Percentiles rank a stretch among this genome's conserved stretches.
Conservation (phyloP, 2,797 vertebrate species). For the Lates japonicus region DNA sequence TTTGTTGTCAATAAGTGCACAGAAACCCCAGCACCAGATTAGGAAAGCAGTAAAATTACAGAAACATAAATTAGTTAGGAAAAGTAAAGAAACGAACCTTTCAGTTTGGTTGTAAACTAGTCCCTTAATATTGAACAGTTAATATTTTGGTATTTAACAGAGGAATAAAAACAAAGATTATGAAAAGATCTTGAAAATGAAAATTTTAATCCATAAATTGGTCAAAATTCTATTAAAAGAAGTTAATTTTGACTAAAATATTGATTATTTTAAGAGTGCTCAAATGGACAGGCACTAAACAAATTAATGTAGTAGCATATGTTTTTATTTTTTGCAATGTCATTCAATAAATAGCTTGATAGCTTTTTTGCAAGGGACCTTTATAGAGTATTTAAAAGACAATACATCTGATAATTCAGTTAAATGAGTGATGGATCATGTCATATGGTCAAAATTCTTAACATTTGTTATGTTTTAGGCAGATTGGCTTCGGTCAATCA, state of each 20-base stretch:
- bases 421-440: background rate
- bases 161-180: background rate
- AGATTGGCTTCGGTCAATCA: background rate
- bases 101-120: background rate
- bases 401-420: background rate
- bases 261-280: background rate
- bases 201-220: background rate
- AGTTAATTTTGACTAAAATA: background rate
- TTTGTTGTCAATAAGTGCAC: constrained; percentile 1
- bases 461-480: background rate
- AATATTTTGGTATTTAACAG: background rate
- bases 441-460: background rate
- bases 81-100: background rate
- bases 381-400: background rate
- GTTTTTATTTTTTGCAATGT: background rate
- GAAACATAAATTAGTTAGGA: background rate
- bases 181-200: background rate
- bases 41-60: background rate
- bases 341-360: background rate
- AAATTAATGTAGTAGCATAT: background rate
- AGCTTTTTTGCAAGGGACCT: background rate
- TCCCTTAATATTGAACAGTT: background rate
- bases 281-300: background rate
- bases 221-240: background rate
- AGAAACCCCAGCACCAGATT: background rate